Conservation (phyloP, 1,140 invertebrate species). For the Octopus sinensis region DNA sequence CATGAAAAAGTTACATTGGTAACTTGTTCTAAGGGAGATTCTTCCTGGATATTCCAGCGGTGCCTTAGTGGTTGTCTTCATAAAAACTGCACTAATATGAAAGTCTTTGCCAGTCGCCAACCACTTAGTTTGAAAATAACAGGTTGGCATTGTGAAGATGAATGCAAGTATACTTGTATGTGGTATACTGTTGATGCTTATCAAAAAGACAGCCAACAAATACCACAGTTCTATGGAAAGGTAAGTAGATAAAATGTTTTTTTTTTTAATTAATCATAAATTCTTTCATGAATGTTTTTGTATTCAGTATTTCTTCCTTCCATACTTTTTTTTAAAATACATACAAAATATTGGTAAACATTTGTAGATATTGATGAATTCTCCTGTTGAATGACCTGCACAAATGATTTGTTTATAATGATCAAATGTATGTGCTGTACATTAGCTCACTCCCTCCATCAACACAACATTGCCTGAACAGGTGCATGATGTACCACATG, state of each 20-base stretch:
- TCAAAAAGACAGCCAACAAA: constrained; percentile 65
- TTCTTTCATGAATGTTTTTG: too few relatives aligned
- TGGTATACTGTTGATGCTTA: constrained; percentile 86
- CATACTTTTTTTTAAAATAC: too few relatives aligned
- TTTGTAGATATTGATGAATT: too few relatives aligned
- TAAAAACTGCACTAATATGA: constrained; percentile 32
- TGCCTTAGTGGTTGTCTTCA: constrained; percentile 37
- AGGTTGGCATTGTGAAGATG: constrained; percentile 51
- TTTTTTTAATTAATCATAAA: too few relatives aligned
- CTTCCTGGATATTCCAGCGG: constrained; percentile 44
- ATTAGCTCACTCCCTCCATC: too few relatives aligned
- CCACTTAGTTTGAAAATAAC: constrained; percentile 37
- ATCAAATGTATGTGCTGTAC: too few relatives aligned
- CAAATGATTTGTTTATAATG: too few relatives aligned
- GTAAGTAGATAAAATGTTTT: constrained; percentile 59
- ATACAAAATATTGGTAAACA: too few relatives aligned
- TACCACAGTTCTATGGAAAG: constrained; percentile 95
- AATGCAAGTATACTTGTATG: constrained; percentile 78
- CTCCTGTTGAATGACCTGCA: too few relatives aligned
- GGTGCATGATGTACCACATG: too few relatives aligned
- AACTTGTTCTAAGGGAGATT: constrained; percentile 39
- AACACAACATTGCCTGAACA: too few relatives aligned
- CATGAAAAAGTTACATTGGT: constrained; percentile 10
- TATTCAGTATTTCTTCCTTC: too few relatives aligned
- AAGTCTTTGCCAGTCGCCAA: constrained; percentile 27